Base-by-base conservation (phyloP, 2,888 invertebrate genomes). In the Eupithecia dodoneata region DNA sequence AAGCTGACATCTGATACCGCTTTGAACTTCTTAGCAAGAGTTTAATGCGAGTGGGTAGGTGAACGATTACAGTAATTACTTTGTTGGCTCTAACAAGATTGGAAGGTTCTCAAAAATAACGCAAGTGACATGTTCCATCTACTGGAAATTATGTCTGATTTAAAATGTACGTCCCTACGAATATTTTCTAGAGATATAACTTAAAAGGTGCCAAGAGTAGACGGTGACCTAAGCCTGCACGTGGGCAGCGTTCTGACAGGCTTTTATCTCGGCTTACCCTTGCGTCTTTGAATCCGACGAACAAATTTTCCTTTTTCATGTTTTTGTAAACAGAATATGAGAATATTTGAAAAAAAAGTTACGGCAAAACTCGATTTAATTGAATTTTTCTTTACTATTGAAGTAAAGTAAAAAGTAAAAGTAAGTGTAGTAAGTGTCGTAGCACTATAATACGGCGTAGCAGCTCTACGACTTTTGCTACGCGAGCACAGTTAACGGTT, bases 1-100 rank as follows among this genome's bases (percentile, higher is more conserved):
- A 89, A 88, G 87, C 87, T 86, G 88, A 88, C 85, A 87, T 89
- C 85, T 85, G 87, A 89, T 88, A 88, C 77, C 81, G 82, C 85
- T 87, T 86, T 85, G 83, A 86, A 85, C 83, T 86, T 86, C 86
- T 85, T 83, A 82, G 44, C 82, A 85, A 85, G 85, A 83, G 75
- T 84, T 83, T 81, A 83, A 84, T 76, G 80, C 80, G 80, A 80
- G 82, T 83, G 82, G 83, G 79, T 80, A 82, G 81, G 80, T 79
- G 80, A 74, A 76, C 79, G 83, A 84, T 84, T 85, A 84, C 80
- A 82, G 81, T 85, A 87, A 87, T 85, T 84, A 83, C 83, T 85
- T 86, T 83, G 87, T 83, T 83, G 83, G 84, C 84, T 85, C 82
- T 82, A 80, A 81, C 73, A 65, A 80, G 77, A 76, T 77, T 72